phyloP scores from a whole-genome alignment of 2,797 vertebrate genomes.

The Cephalopachus bancanus region DNA sequence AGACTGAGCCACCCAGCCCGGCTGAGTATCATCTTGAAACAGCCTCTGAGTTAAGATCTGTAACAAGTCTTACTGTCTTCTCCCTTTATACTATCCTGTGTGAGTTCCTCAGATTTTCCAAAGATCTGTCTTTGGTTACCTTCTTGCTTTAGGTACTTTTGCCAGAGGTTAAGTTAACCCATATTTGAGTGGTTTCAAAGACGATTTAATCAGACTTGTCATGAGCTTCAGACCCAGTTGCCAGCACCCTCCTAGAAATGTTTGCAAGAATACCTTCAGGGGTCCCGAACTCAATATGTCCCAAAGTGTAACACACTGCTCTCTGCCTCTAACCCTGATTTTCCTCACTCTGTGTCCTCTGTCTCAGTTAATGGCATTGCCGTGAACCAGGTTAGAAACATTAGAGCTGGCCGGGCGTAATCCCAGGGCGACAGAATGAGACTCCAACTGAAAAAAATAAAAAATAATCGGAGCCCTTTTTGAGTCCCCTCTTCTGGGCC shows the following conservation, averaged over 20 bases:
- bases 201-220: background rate
- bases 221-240: background rate
- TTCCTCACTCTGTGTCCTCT: background rate
- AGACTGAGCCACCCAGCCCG: too few species aligned
- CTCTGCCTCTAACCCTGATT: background rate
- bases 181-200: background rate
- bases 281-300: background rate
- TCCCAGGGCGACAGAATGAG: too few species aligned
- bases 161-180: background rate
- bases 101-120: background rate
- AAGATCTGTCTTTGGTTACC: background rate
- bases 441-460: too few species aligned
- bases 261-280: background rate
- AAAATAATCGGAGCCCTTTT: background rate
- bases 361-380: background rate
- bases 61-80: background rate
- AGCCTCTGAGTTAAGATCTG: background rate
- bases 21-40: background rate
- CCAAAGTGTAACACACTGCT: background rate
- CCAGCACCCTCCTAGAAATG: background rate
- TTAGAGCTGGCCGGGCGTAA: too few species aligned
- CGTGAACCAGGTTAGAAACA: background rate
- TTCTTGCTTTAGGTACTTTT: conserved; percentile 2
- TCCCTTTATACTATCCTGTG: background rate
- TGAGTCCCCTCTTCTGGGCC: background rate